A percentile compares a stretch with the other conserved stretches of the same genome.
These are phyloP conservation scores for Spheniscus humboldti DNA, from an alignment of 2,797 vertebrate genomes.

Conservation along the genomic window DNA sequence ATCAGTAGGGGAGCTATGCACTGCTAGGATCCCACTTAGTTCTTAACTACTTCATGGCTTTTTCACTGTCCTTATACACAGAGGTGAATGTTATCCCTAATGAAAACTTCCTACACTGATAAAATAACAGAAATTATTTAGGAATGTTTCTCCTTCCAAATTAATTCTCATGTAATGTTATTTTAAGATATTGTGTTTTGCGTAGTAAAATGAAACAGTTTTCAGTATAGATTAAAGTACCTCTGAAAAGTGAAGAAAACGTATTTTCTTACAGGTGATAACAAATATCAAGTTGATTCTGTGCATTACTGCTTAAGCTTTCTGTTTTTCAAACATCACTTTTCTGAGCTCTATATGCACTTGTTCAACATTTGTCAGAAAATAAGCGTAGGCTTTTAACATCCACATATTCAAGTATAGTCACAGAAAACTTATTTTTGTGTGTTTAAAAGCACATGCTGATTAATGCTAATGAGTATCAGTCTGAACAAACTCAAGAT, in stretches of 20 bases:
- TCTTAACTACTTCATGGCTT: background rate
- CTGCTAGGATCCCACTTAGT: background rate
- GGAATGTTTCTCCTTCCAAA: background rate
- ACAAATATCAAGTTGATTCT: background rate
- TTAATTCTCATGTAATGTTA: background rate
- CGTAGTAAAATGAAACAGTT: background rate
- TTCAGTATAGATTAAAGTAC: background rate
- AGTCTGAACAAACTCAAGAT: conserved; percentile 46
- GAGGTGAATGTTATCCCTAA: background rate
- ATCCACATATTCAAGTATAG: conserved; percentile 29
- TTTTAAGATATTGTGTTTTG: background rate
- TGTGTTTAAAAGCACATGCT: conserved; percentile 28
- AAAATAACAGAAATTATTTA: background rate
- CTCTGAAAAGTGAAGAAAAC: background rate
- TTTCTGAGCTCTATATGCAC: background rate
- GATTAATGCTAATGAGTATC: conserved; percentile 44
- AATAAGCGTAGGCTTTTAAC: background rate
- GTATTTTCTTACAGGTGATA: background rate
- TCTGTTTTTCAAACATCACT: background rate
- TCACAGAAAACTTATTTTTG: background rate
- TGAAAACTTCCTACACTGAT: background rate
- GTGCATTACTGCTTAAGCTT: background rate
- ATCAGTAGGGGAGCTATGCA: background rate
- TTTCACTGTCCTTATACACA: background rate
- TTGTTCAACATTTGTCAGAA: background rate